A percentile compares a stretch with the other conserved stretches of the same genome.
phyloP scores from a whole-genome alignment of 2,888 invertebrate species.

The Phlogophora meticulosa region DNA sequence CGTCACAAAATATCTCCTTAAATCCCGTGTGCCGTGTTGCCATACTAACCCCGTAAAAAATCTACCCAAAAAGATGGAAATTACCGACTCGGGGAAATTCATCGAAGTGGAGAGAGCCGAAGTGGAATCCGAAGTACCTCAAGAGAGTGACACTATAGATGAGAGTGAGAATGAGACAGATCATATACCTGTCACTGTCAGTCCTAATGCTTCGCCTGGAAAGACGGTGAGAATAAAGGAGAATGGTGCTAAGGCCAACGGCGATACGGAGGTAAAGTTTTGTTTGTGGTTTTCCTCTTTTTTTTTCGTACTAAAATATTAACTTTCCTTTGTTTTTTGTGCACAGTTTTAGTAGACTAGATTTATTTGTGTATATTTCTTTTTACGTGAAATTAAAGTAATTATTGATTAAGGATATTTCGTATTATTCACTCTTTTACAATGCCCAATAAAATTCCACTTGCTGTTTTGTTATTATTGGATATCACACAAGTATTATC shows the following conservation, averaged over 20 bases:
- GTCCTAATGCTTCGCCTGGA: constrained; percentile 83
- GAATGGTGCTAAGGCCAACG: constrained; percentile 83
- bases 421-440: constrained; percentile 20
- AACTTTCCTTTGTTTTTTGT: constrained; percentile 53
- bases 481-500: neutral
- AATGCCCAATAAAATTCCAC: constrained; percentile 40
- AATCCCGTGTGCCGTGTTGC: constrained; percentile 78
- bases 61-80: constrained; percentile 87
- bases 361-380: neutral
- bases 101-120: constrained; percentile 87
- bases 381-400: neutral
- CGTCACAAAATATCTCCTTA: constrained; percentile 63
- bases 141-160: constrained; percentile 65
- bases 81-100: constrained; percentile 89
- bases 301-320: constrained; percentile 63
- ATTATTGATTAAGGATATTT: neutral
- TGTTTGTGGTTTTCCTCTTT: constrained; percentile 50
- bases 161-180: constrained; percentile 66
- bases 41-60: constrained; percentile 80
- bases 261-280: constrained; percentile 79
- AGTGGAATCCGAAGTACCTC: constrained; percentile 66
- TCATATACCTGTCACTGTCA: constrained; percentile 71
- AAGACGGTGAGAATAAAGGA: constrained; percentile 88
- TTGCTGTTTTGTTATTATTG: constrained; percentile 21
- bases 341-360: constrained; percentile 34